These are phyloP conservation scores for Toxostoma redivivum DNA, from an alignment of 2,113 vertebrate species.

Conservation along the genomic window DNA sequence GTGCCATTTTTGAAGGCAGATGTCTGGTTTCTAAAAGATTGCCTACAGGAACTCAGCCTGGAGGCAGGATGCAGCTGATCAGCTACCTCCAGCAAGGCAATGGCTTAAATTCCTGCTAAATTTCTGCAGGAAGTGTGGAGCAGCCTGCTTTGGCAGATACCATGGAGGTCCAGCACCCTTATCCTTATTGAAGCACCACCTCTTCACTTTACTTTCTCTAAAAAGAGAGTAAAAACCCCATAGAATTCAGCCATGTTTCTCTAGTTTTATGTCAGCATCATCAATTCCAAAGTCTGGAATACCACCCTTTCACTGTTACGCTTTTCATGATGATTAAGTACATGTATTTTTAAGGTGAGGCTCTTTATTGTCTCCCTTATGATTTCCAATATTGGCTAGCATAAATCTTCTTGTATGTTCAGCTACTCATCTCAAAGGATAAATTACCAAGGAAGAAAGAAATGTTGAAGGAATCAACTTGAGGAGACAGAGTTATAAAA, in stretches of 20 bases:
- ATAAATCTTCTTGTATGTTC: background rate
- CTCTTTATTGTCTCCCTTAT: background rate
- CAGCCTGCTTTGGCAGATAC: background rate
- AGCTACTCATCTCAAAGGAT: background rate
- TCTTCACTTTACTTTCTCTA: background rate
- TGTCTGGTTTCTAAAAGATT: background rate
- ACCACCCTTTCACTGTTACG: background rate
- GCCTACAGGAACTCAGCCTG: background rate
- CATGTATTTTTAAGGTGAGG: background rate
- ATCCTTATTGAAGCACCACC: background rate
- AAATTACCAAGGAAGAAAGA: background rate
- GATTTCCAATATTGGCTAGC: background rate
- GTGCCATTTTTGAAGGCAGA: background rate
- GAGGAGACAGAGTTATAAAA: background rate
- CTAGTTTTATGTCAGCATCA: background rate
- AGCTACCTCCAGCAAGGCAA: background rate
- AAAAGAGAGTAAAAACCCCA: background rate
- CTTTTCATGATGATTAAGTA: background rate
- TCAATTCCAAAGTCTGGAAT: background rate
- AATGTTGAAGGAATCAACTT: background rate
- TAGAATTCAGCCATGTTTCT: background rate
- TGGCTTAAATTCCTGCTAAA: background rate
- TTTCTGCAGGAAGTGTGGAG: background rate
- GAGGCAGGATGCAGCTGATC: background rate
- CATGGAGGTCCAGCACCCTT: background rate